Base-by-base conservation (phyloP, 2,888 invertebrate genomes). In the Sarcophaga carnaria region DNA sequence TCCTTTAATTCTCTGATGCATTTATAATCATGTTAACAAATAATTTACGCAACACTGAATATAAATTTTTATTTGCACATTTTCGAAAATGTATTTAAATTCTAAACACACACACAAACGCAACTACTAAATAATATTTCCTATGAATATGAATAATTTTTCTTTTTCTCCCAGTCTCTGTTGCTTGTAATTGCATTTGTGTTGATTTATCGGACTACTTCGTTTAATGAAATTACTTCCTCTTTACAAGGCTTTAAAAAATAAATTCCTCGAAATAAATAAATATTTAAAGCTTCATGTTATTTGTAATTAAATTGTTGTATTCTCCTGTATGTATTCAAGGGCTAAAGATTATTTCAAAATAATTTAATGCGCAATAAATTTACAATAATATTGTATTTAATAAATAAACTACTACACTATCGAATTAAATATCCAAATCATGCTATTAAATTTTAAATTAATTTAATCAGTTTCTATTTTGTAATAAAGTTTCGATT, bases 1-100 rank as follows among this genome's bases (percentile, higher is more conserved):
- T 74, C 74, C 64, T 75, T 54, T 83, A 83, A 79, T 79, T 63
- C 79, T 75, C 64, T 83, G 47, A 79, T 75, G 83, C 75, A 83
- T 79, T 79, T 79, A 75, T 75, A 83, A 83, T 75, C 83, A 83
- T 83, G 83, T 83, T 83, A 79, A 79, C 83, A 83, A 79, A 83
- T 83, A 63, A 83, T 83, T 79, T 79, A 83, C 79, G 79, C 79
- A 83, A 83, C 70, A 79, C 78, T 74, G 78, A 83, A 79, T 83
- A 54, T 60, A 54, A 76, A 81, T 70, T 64, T 76, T 63, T n/a
- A 76, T 81, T 75, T 81, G 69, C 62, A 69, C 69, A 75, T 49
- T 75, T 67, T 75, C 11, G 4, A 70, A 78, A 78, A 60, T 69
- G 67, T 22, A 47, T 69, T 69, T 37, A 76, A 67, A 37, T 76